Conservation (phyloP, 2,888 invertebrate species). For the Morpho achilles region DNA sequence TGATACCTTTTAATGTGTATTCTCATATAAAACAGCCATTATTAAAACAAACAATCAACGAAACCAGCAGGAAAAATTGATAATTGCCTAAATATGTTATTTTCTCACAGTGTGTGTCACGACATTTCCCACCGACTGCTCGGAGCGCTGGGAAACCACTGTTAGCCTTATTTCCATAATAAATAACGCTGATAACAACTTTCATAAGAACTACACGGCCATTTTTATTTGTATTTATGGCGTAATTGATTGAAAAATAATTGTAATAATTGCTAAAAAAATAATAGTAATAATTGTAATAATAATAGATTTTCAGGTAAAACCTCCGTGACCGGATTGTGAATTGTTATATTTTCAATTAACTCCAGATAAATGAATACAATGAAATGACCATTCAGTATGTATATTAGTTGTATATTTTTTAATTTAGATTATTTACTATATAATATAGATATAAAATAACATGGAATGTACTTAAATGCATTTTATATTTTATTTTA, state of each 20-base stretch:
- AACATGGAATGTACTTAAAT: too few relatives aligned
- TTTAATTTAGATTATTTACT: too few relatives aligned
- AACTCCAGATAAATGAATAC: too few relatives aligned
- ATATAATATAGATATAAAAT: too few relatives aligned
- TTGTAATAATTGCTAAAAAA: not conserved
- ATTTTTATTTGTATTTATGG: conserved; percentile 15
- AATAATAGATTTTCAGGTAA: too few relatives aligned
- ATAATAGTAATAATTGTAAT: not conserved
- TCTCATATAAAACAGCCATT: conserved; percentile 12
- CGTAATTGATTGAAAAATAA: not conserved
- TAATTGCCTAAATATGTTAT: conserved; percentile 34
- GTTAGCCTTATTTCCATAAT: conserved; percentile 42
- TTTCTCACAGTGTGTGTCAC: conserved; percentile 44
- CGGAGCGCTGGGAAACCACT: conserved; percentile 45
- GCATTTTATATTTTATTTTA: too few relatives aligned
- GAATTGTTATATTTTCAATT: too few relatives aligned
- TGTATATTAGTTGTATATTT: too few relatives aligned
- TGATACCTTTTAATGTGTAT: conserved; percentile 1
- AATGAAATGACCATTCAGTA: too few relatives aligned
- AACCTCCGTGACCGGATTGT: too few relatives aligned
- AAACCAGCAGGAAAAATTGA: conserved; percentile 26
- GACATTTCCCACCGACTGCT: conserved; percentile 54
- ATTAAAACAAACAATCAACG: conserved; percentile 25
- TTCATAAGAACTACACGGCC: conserved; percentile 28
- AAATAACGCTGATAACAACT: conserved; percentile 32